These are phyloP conservation scores for Alligator mississippiensis DNA, from an alignment of 2,113 vertebrate genomes.

Conservation along the genomic window DNA sequence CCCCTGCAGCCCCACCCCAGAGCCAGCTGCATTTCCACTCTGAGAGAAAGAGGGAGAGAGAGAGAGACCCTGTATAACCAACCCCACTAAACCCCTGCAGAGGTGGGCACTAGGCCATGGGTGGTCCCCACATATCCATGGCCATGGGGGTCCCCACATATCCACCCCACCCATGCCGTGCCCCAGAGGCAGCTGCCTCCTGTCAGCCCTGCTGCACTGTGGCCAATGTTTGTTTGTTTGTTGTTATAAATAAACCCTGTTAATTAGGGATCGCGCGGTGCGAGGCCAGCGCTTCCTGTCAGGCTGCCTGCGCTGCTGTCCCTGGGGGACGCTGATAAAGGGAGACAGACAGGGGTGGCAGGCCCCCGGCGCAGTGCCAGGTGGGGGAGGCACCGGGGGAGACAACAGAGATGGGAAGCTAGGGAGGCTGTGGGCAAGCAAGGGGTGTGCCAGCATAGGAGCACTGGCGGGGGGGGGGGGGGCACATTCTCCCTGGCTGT, in stretches of 20 bases:
- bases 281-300: neutral
- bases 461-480: neutral
- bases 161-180: neutral
- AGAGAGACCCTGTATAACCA: neutral
- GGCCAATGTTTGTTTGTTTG: neutral
- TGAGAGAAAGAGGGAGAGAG: neutral
- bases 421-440: neutral
- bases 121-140: neutral
- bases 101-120: too few species aligned
- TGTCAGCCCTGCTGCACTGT: neutral
- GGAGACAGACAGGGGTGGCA: neutral
- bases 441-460: neutral
- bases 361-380: neutral
- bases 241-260: neutral
- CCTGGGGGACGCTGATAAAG: neutral
- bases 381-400: neutral
- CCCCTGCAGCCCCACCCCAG: neutral
- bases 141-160: too few species aligned
- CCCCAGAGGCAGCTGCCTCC: neutral
- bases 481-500: neutral
- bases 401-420: neutral
- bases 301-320: neutral
- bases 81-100: neutral
- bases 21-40: neutral
- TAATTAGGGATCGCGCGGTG: neutral